These are phyloP conservation scores for Heteromurus nitidus DNA, from an alignment of 2,888 invertebrate species.

Conservation along the genomic window DNA sequence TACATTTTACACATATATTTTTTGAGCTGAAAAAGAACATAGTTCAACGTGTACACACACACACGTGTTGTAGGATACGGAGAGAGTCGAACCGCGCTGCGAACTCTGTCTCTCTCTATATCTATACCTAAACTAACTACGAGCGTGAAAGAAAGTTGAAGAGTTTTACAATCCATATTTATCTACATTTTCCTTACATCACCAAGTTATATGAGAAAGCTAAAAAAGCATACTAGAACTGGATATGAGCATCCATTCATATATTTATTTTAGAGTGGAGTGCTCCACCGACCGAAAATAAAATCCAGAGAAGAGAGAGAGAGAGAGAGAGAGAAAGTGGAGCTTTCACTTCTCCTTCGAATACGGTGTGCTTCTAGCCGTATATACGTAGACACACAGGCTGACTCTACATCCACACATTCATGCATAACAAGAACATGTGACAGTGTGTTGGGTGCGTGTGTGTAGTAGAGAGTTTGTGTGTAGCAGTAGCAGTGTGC, in stretches of 20 bases:
- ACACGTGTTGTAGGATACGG: too few species aligned
- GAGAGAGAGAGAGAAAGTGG: background rate
- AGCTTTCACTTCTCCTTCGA: too few species aligned
- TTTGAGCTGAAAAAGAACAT: slow-evolving; percentile 2
- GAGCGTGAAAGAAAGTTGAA: slow-evolving; percentile 32
- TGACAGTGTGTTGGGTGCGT: background rate
- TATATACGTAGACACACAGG: background rate
- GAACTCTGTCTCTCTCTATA: too few species aligned
- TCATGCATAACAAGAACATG: background rate
- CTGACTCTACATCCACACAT: background rate
- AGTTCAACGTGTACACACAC: background rate
- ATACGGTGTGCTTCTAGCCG: background rate
- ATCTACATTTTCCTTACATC: background rate
- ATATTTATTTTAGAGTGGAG: background rate
- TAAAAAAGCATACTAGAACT: background rate
- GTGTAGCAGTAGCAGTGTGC: background rate
- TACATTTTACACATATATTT: too few species aligned
- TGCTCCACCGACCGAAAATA: slow-evolving; percentile 12
- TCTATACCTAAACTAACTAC: too few species aligned
- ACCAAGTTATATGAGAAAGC: background rate
- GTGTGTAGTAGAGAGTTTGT: background rate
- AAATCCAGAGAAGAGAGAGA: slow-evolving; percentile 12
- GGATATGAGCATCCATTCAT: background rate
- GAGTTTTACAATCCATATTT: slow-evolving; percentile 44
- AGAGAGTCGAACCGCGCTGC: slow-evolving; percentile 17